A percentile compares a stretch with the other conserved stretches of the same genome.
Evolutionary conservation across 2,113 vertebrate species (phyloP).

Genomic region (Echinops telfairi): DNA sequence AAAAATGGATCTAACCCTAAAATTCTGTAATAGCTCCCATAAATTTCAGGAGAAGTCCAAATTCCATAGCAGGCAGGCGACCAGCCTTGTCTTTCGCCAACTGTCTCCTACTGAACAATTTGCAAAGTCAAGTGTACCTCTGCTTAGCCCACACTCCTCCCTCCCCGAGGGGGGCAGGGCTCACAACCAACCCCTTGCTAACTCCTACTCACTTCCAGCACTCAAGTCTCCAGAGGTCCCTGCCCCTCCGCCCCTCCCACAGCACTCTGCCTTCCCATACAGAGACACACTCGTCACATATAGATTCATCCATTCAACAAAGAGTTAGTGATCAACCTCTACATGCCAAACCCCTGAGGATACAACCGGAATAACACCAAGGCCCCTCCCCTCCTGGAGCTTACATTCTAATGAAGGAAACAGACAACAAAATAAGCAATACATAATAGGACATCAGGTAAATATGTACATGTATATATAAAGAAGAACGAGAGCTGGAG

Average conservation of each 20-base stretch:
- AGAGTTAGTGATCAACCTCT: slow-evolving; percentile 78
- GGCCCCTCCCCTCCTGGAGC: slow-evolving; percentile 66
- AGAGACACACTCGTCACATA: slow-evolving; percentile 68
- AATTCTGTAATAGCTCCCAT: not conserved
- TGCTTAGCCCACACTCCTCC: not conserved
- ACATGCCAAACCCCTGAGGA: slow-evolving; percentile 5
- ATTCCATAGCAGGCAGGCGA: fast-evolving
- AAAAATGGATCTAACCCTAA: not conserved
- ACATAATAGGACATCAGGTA: not conserved
- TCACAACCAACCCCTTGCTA: not conserved
- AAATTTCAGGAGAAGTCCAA: slow-evolving; percentile 5
- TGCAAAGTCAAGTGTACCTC: not conserved
- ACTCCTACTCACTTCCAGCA: not conserved
- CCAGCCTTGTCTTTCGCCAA: not conserved
- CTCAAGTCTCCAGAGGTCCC: slow-evolving; percentile 1
- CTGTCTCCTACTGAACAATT: not conserved
- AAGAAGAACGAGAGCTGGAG: not conserved
- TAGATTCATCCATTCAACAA: slow-evolving; percentile 55
- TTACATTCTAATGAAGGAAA: slow-evolving; percentile 73
- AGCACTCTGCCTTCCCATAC: not conserved
- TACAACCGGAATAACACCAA: slow-evolving; percentile 51
- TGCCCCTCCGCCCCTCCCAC: slow-evolving; percentile 8
- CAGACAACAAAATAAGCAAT: slow-evolving; percentile 11
- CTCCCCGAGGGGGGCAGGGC: not conserved
- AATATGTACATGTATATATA: not conserved